A percentile compares a stretch with the other conserved stretches of the same genome.
Evolutionary conservation across 2,113 vertebrate genomes (phyloP).

Genomic region (Microcebus ravelobensis): DNA sequence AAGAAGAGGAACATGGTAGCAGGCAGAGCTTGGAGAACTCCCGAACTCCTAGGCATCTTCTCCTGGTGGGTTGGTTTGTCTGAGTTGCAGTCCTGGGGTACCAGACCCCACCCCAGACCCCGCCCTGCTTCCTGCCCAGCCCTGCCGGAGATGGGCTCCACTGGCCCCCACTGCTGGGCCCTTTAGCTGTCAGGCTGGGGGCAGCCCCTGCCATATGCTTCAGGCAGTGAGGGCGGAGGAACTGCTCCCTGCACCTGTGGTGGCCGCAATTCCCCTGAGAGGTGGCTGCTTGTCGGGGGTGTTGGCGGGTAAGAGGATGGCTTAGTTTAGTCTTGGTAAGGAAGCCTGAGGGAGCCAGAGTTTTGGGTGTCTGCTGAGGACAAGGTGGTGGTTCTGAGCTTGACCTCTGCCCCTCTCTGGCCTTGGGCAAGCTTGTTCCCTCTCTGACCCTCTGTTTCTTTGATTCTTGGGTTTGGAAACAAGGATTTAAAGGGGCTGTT

Average conservation of each 20-base stretch:
- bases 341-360: background rate
- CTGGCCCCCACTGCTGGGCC: background rate
- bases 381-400: background rate
- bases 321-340: background rate
- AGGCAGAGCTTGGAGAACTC: background rate
- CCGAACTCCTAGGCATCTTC: conserved; percentile 56
- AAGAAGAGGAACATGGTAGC: background rate
- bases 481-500: background rate
- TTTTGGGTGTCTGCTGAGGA: background rate
- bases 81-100: conserved; percentile 12
- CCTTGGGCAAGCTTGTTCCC: background rate
- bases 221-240: background rate
- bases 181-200: background rate
- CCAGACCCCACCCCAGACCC: conserved; percentile 36
- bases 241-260: conserved; percentile 58
- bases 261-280: conserved; percentile 67
- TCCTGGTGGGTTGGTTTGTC: background rate
- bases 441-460: background rate
- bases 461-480: background rate
- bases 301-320: background rate
- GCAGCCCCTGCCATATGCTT: background rate
- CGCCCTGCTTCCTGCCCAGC: conserved; percentile 70
- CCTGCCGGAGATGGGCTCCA: conserved; percentile 70
- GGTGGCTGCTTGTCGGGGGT: background rate
- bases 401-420: background rate